Evolutionary conservation across 1,140 invertebrate species (phyloP), one percentile per base, ranked within the genome.

Genomic region (Sarcophaga bullata): DNA sequence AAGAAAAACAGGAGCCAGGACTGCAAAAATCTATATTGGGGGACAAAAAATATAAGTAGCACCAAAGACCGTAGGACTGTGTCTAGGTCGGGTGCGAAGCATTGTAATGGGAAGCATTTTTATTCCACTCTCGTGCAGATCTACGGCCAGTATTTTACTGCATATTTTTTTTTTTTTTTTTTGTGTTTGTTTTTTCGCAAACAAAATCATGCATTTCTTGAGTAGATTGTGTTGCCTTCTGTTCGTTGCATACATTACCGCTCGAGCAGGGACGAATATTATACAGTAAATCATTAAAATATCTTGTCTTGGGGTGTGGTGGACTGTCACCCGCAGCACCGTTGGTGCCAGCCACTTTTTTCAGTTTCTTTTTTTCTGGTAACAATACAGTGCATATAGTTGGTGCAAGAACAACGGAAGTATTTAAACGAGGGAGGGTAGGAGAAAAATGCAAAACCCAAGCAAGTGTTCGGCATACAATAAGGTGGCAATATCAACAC

Each of bases 201-300:
- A 1, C 8, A 52, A 68, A 68, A 68, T 68, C 62, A 68, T 68
- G 62, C 62, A 68, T n/a, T 68, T 68, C 62, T 68, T 68, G 62
- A 68, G 19, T 19, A 68, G 19, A 19, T 68, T 25, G 19, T 68
- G 13, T 52, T 52, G 13, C 19, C 19, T 68, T n/a, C 15, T 15
- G 15, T 58, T n/a, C 54, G 54, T n/a, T 37, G n/a, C 25, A n/a
- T 58, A 58, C 13, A 58, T 68, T 68, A 19, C 17, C 17, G 62
- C n/a, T 78, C 50, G 75, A 78, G 37, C 75, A 78, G n/a, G 75
- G 75, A 78, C 75, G n/a, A 78, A 49, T 48, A 49, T 19, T 78
- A 78, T 78, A 78, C 75, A 78, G 75, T 78, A 78, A 78, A 78
- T 78, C 75, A 78, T 78, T 78, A 17, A 50, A 78, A 78, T 78